Evolutionary conservation across 2,888 invertebrate species (phyloP).

Genomic region (Didymodactylos carnosus): DNA sequence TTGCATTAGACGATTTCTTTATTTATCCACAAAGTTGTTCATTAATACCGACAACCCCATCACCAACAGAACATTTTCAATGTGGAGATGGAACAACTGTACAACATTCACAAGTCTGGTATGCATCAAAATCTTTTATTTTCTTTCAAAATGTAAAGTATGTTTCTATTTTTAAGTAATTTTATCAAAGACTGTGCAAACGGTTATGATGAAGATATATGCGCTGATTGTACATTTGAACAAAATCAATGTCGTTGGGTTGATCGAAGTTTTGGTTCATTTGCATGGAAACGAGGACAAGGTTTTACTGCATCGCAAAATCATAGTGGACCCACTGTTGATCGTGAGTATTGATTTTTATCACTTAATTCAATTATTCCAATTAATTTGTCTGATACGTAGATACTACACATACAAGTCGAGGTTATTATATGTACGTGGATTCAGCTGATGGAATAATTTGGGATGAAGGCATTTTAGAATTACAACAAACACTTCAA

Average conservation of each 20-base stretch:
- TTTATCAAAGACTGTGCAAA: conserved; percentile 15
- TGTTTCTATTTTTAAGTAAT: not conserved
- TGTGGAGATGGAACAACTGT: conserved; percentile 13
- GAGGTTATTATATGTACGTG: conserved; percentile 8
- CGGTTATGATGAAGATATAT: conserved; percentile 14
- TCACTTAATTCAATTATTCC: not conserved
- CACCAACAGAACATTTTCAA: not conserved
- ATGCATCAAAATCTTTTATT: not conserved
- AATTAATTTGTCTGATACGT: not conserved
- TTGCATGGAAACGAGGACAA: conserved; percentile 2
- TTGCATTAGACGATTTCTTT: conserved; percentile 16
- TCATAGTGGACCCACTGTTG: not conserved
- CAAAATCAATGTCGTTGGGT: conserved; percentile 5
- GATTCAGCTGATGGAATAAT: not conserved
- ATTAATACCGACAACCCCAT: not conserved
- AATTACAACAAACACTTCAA: not conserved
- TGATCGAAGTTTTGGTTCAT: not conserved
- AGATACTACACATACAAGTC: not conserved
- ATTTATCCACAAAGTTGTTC: not conserved
- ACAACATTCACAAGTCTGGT: not conserved
- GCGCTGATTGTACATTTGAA: conserved; percentile 17
- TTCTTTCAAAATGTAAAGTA: not conserved
- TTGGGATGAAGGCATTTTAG: not conserved
- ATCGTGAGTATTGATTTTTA: not conserved
- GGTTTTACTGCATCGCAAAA: not conserved